phyloP scores from a whole-genome alignment of 2,888 invertebrate genomes.

The Tachystola acroxantha region DNA sequence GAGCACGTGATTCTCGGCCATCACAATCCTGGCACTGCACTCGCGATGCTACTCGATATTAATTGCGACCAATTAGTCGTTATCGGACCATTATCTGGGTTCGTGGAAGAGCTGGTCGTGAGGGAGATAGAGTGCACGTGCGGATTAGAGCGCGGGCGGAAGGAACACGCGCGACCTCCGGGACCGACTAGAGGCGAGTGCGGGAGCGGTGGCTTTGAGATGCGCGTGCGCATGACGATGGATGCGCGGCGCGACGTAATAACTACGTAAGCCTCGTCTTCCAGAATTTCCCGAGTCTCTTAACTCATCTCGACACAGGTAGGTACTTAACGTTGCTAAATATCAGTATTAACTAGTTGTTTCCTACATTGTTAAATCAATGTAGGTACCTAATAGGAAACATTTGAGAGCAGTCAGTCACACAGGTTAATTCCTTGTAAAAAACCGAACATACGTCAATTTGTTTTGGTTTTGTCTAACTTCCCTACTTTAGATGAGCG shows the following conservation, averaged over 20 bases:
- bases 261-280: not conserved
- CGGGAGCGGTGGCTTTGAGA: slow-evolving; percentile 19
- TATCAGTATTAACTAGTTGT: too few relatives aligned
- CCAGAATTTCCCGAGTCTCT: not conserved
- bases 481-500: too few relatives aligned
- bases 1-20: slow-evolving; percentile 63
- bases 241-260: slow-evolving; percentile 23
- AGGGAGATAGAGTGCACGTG: slow-evolving; percentile 37
- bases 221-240: slow-evolving; percentile 22
- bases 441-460: too few relatives aligned
- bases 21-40: slow-evolving; percentile 51
- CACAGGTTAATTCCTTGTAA: too few relatives aligned
- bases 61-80: slow-evolving; percentile 23
- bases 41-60: slow-evolving; percentile 34
- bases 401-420: too few relatives aligned
- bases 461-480: too few relatives aligned
- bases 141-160: slow-evolving; percentile 18
- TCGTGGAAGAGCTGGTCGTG: slow-evolving; percentile 35
- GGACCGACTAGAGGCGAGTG: slow-evolving; percentile 44
- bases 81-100: slow-evolving; percentile 57
- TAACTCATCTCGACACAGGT: too few relatives aligned
- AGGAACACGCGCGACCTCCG: slow-evolving; percentile 38
- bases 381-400: too few relatives aligned
- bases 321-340: too few relatives aligned
- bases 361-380: too few relatives aligned